A percentile compares a stretch with the other conserved stretches of the same genome.
Evolutionary conservation across 2,888 invertebrate genomes (phyloP).

Genomic region (Harpalus rubripes): DNA sequence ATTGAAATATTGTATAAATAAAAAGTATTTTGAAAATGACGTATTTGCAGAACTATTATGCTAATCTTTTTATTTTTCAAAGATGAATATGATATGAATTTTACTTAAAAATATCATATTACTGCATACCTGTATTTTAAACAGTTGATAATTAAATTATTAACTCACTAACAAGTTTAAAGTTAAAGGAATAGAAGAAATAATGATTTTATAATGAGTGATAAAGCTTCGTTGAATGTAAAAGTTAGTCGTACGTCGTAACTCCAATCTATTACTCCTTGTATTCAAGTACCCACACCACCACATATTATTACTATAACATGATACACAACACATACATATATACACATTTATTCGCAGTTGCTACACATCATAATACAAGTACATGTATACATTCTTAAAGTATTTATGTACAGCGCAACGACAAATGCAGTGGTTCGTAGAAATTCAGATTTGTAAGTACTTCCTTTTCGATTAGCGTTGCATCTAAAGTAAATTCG

Average conservation of each 20-base stretch:
- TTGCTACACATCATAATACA: slow-evolving; percentile 48
- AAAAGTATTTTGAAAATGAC: too few species aligned
- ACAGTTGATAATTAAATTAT: too few species aligned
- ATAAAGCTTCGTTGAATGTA: not conserved
- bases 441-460: slow-evolving; percentile 32
- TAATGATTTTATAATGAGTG: slow-evolving; percentile 19
- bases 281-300: slow-evolving; percentile 23
- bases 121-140: too few species aligned
- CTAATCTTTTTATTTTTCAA: too few species aligned
- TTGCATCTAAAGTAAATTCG: slow-evolving; percentile 35
- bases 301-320: slow-evolving; percentile 24
- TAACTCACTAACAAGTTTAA: not conserved
- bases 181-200: not conserved
- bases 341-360: slow-evolving; percentile 27
- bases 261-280: slow-evolving; percentile 32
- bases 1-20: too few species aligned
- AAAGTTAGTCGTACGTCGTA: slow-evolving; percentile 23
- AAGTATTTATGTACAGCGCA: slow-evolving; percentile 52
- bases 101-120: too few species aligned
- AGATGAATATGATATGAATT: too few species aligned
- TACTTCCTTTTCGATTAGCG: slow-evolving; percentile 33
- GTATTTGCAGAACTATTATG: too few species aligned
- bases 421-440: slow-evolving; percentile 48
- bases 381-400: slow-evolving; percentile 44
- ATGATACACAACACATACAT: slow-evolving; percentile 32